Evolutionary conservation across 1,140 invertebrate genomes (phyloP), one percentile per base, ranked within the genome.

Genomic region (Schmidtea mediterranea): DNA sequence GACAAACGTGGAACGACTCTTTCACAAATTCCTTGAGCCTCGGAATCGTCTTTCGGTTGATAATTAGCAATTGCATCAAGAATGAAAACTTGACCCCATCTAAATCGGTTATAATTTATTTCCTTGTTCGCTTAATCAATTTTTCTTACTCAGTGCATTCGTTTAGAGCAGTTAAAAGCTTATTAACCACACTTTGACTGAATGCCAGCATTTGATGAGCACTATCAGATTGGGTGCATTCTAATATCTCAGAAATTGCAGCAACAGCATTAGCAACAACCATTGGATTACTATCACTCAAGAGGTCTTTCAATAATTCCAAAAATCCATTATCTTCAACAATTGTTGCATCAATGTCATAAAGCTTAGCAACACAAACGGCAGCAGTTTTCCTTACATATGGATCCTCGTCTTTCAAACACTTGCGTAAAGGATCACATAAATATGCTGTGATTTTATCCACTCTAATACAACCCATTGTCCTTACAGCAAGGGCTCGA

Each of bases 231-330:
- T 48, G 16, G 6, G 46, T 40, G 0, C 84, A 79, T 65, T 97
- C 90, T 62, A 95, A 89, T 55, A 98, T 98, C 69, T 98, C 92
- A 1, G 86, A 89, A 2, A 98, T 72, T 2, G 92, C 87, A 24
- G 90, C 92, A 0, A 98, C 92, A 2, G 92, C 90, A 71, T 98
- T 98, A 13, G 92, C 90, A 15, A 98, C 89, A 21, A 51, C 90
- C 92, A 98, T 98, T n/a, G 92, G 92, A 71, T 98, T 98, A 0
- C 89, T 95, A 68, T 98, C 92, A 19, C 84, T 92, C 8, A 98
- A 66, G 32, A 98, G 68, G 68, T 98, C 90, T 50, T 87, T 89
- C 12, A 98, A 67, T 56, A 90, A 81, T 66, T 97, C 90, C 36
- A 97, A 70, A 65, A 98, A 98, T 12, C 90, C 92, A 72, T 97